phyloP scores from a whole-genome alignment of 2,888 invertebrate species.

The Desoria tigrina region DNA sequence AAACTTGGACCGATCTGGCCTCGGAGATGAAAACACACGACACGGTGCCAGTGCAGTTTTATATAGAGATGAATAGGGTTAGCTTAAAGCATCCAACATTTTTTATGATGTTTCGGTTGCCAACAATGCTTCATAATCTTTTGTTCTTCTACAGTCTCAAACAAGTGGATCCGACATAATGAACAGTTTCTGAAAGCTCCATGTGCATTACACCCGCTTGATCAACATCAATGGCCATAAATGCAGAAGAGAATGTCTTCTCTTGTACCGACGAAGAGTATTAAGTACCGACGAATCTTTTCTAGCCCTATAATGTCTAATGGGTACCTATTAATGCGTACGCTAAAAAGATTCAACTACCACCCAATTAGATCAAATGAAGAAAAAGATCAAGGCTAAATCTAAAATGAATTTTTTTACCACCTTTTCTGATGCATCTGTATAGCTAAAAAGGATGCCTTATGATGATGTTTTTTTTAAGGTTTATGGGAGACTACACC shows the following conservation, averaged over 20 bases:
- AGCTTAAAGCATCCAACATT: neutral
- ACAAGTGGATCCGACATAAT: slow-evolving; percentile 61
- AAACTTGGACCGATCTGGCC: slow-evolving; percentile 60
- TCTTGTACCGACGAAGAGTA: slow-evolving; percentile 2
- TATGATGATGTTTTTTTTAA: too few relatives aligned
- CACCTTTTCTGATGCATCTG: too few relatives aligned
- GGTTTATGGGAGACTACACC: too few relatives aligned
- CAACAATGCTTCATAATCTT: too few relatives aligned
- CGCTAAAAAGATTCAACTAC: too few relatives aligned
- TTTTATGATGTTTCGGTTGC: slow-evolving; percentile 4
- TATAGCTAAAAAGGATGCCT: too few relatives aligned
- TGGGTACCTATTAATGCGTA: too few relatives aligned
- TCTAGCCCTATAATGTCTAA: too few relatives aligned
- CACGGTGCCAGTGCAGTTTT: slow-evolving; percentile 63
- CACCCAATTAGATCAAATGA: too few relatives aligned
- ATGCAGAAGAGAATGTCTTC: neutral
- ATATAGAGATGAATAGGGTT: slow-evolving; percentile 61
- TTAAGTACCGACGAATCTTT: too few relatives aligned
- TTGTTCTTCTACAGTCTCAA: slow-evolving; percentile 55
- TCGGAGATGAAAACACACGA: slow-evolving; percentile 60
- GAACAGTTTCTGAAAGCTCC: slow-evolving; percentile 58
- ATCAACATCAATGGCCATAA: slow-evolving; percentile 50
- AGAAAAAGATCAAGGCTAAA: too few relatives aligned
- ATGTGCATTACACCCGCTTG: slow-evolving; percentile 53
- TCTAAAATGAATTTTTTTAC: too few relatives aligned